phyloP scores from a whole-genome alignment of 2,113 vertebrate genomes.

The Strix aluco region DNA sequence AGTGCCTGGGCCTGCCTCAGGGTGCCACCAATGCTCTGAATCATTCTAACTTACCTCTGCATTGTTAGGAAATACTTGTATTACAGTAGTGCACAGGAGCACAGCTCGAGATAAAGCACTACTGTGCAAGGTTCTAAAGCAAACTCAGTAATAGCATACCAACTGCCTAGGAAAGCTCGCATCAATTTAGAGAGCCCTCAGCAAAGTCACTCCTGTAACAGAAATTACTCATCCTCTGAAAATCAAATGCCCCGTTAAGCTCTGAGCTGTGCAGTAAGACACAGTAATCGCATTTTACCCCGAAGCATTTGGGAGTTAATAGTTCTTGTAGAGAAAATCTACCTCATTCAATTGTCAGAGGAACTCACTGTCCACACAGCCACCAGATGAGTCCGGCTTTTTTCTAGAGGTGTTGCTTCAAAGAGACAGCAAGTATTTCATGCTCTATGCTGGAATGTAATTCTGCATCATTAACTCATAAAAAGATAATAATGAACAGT shows the following conservation, averaged over 20 bases:
- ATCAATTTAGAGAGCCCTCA: background rate
- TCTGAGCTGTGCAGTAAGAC: background rate
- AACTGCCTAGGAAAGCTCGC: background rate
- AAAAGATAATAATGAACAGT: background rate
- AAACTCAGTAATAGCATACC: background rate
- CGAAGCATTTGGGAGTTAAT: background rate
- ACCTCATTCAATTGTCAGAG: background rate
- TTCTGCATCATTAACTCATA: background rate
- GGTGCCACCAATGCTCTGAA: background rate
- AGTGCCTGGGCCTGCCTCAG: background rate
- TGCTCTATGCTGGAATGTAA: background rate
- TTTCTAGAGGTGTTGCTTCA: background rate
- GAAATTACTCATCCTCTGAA: background rate
- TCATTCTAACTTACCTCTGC: background rate
- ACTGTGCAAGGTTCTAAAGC: background rate
- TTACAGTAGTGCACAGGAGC: background rate
- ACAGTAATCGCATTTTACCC: background rate
- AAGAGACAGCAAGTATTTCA: background rate
- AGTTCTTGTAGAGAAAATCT: conserved; percentile 20
- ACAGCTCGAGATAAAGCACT: background rate
- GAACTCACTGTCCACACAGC: background rate
- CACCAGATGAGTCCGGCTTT: background rate
- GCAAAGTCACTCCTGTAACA: background rate
- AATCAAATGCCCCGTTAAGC: background rate
- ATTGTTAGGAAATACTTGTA: background rate